Evolutionary conservation across 1,140 invertebrate species (phyloP).

Genomic region (Saccostrea echinata): DNA sequence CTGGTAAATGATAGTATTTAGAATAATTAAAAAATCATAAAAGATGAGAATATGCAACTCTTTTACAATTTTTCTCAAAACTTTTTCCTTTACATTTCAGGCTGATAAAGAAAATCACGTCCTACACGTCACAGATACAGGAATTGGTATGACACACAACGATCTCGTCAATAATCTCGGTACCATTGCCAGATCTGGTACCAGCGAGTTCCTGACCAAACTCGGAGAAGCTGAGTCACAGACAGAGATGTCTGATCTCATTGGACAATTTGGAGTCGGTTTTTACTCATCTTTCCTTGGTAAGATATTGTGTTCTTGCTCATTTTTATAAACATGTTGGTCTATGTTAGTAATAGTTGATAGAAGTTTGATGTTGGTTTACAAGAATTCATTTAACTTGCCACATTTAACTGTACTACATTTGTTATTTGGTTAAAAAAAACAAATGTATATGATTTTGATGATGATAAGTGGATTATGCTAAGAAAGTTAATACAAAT

Average conservation of each 20-base stretch:
- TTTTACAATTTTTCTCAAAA: not conserved
- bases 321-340: too few relatives aligned
- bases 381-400: too few relatives aligned
- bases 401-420: too few relatives aligned
- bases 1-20: too few relatives aligned
- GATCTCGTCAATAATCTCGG: slow-evolving; percentile 98
- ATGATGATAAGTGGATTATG: too few relatives aligned
- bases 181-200: slow-evolving; percentile 99
- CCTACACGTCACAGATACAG: slow-evolving; percentile 97
- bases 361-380: too few relatives aligned
- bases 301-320: slow-evolving; percentile 75
- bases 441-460: too few relatives aligned
- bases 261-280: slow-evolving; percentile 96
- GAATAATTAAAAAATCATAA: too few relatives aligned
- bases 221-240: slow-evolving; percentile 86
- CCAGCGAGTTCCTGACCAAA: slow-evolving; percentile 97
- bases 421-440: too few relatives aligned
- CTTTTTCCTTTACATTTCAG: slow-evolving; percentile 68
- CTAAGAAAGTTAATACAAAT: too few relatives aligned
- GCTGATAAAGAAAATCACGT: slow-evolving; percentile 97
- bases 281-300: slow-evolving; percentile 98
- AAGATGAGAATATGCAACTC: not conserved
- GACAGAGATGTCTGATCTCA: slow-evolving; percentile 80
- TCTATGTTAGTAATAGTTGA: too few relatives aligned
- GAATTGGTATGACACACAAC: slow-evolving; percentile 98